phyloP scores from a whole-genome alignment of 2,797 vertebrate genomes.

The Alectoris magna region DNA sequence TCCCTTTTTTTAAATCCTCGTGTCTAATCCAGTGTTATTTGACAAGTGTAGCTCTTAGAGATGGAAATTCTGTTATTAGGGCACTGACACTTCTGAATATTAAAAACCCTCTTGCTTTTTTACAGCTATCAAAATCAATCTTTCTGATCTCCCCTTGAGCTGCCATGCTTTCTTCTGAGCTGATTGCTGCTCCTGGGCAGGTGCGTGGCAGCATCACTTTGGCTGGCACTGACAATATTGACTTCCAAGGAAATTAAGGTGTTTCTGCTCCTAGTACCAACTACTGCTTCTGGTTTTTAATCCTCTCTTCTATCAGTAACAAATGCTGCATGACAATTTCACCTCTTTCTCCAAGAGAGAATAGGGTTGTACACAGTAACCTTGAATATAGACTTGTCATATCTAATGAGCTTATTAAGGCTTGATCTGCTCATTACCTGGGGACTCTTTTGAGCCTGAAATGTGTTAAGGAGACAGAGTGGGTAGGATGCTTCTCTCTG shows the following conservation, averaged over 20 bases:
- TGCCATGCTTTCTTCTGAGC: not conserved
- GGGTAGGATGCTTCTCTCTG: not conserved
- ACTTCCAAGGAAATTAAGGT: not conserved
- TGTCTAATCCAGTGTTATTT: not conserved
- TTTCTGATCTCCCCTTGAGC: not conserved
- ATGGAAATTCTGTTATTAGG: slow-evolving; percentile 12
- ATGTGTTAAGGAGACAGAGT: not conserved
- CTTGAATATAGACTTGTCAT: not conserved
- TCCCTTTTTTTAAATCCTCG: not conserved
- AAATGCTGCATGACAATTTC: not conserved
- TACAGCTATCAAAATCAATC: slow-evolving; percentile 34
- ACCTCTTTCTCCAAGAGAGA: slow-evolving; percentile 1
- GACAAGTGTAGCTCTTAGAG: not conserved
- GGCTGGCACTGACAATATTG: not conserved
- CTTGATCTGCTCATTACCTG: slow-evolving; percentile 51
- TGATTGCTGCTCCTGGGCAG: not conserved
- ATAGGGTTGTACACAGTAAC: not conserved
- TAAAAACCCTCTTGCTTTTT: slow-evolving; percentile 34
- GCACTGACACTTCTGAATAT: slow-evolving; percentile 26
- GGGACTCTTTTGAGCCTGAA: slow-evolving; percentile 3
- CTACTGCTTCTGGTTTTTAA: not conserved
- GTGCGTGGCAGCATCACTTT: rapidly evolving
- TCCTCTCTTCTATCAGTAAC: not conserved
- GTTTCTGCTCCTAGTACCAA: not conserved
- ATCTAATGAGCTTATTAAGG: slow-evolving; percentile 33